Base-by-base conservation (phyloP, 2,888 invertebrate species). In the Eupsilia transversa region DNA sequence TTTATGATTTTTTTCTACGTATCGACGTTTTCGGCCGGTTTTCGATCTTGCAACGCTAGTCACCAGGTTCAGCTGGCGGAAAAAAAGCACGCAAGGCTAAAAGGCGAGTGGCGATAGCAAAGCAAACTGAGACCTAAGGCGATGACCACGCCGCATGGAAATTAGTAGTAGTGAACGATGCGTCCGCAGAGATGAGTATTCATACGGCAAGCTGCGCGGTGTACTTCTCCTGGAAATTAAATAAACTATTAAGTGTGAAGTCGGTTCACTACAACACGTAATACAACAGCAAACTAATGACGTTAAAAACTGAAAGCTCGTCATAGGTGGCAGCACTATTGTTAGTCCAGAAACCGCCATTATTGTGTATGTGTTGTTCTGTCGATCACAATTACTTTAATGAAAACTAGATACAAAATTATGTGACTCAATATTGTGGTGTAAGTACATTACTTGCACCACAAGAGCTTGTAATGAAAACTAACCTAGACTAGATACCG, bases 71-170 rank as follows among this genome's bases (percentile, higher is more conserved):
- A 57, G 63, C 49, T 59, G 9, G 30, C 35, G 43, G 43, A 35
- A 43, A 65, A 79, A 82, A 75, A 72, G 52, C 76, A 59, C 56
- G 57, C 70, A 73, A 71, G 20, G 57, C 64, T 74, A 30, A 27
- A 46, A 43, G 54, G 61, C 27, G 33, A n/a, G 57, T 41, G 56
- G 43, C 59, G 56, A 59, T 27, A 43, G 52, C 60, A 57, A 68
- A 61, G n/a, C 35, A 60, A 61, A 35, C 68, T 52, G 41, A 23
- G 23, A 38, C 43, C 56, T 14, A 4, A 56, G 33, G 61, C 66
- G 30, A 27, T 61, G 54, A 52, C 43, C 30, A 41, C 38, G 27
- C 23, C 46, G 59, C 46, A 7, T 52, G 14, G 12, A 30, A 17
- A 30, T 49, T 27, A 77, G 7, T 57, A 77, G 7, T 57, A n/a